Evolutionary conservation across 2,113 vertebrate species (phyloP).

Genomic region (Tonatia bakeri): DNA sequence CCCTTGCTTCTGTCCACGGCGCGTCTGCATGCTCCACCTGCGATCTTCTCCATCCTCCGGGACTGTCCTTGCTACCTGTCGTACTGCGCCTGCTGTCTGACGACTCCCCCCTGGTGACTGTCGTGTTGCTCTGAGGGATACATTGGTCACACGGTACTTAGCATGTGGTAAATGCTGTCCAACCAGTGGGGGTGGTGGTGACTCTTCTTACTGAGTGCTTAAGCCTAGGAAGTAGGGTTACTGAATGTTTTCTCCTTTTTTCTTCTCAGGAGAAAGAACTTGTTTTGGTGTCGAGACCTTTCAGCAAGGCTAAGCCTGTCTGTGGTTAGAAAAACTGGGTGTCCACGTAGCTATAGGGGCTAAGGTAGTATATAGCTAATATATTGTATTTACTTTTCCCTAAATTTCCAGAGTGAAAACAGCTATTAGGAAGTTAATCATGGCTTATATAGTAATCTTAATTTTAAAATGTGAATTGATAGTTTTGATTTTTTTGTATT

Average conservation of each 20-base stretch:
- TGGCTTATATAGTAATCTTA: not conserved
- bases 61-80: not conserved
- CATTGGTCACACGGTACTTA: not conserved
- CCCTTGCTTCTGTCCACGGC: not conserved
- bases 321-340: not conserved
- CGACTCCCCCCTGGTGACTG: not conserved
- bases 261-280: not conserved
- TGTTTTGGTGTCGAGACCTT: not conserved
- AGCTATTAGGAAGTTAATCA: not conserved
- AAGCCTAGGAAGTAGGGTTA: not conserved
- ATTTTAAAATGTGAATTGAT: not conserved
- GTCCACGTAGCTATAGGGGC: not conserved
- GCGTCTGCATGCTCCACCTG: not conserved
- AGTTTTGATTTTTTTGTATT: not conserved
- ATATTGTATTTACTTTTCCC: not conserved
- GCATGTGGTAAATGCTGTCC: not conserved
- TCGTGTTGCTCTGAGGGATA: not conserved
- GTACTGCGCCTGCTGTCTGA: not conserved
- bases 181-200: not conserved
- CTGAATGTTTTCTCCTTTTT: not conserved
- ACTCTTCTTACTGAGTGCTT: not conserved
- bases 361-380: accelerated
- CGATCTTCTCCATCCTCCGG: not conserved
- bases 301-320: not conserved
- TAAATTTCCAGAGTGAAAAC: not conserved